These are phyloP conservation scores for Zelostemma sp. DNA, from an alignment of 1,140 invertebrate species.

Conservation along the genomic window DNA sequence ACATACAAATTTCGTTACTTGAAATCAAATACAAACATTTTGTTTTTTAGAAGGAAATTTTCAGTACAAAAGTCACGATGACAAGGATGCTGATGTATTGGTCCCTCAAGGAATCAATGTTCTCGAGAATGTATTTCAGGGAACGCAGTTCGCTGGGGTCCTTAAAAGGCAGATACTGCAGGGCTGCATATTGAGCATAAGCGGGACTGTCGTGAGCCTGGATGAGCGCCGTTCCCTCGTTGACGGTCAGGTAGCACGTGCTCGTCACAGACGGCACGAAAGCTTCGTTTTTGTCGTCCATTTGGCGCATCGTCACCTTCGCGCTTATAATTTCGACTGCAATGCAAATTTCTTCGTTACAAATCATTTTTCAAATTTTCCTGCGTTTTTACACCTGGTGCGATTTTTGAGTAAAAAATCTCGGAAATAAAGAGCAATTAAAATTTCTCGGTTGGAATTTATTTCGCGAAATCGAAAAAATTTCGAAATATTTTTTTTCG, in stretches of 20 bases:
- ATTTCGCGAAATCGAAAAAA: no score
- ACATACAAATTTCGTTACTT: background rate
- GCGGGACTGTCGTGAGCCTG: conserved; percentile 71
- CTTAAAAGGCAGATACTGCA: conserved; percentile 76
- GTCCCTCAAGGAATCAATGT: conserved; percentile 59
- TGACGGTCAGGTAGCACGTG: conserved; percentile 73
- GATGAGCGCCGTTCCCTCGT: conserved; percentile 73
- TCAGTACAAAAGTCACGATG: conserved; percentile 59
- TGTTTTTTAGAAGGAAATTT: conserved; percentile 19
- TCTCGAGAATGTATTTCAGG: conserved; percentile 57
- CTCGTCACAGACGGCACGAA: conserved; percentile 75
- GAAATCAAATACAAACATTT: background rate
- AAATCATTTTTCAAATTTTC: no score
- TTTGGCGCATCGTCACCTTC: conserved; percentile 71
- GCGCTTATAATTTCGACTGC: conserved; percentile 75
- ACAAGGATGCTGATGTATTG: conserved; percentile 65
- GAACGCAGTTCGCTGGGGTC: conserved; percentile 44
- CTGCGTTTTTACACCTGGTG: no score
- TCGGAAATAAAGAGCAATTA: no score
- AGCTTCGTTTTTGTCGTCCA: conserved; percentile 71
- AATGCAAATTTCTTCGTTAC: conserved; percentile 28
- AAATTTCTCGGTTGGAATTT: no score
- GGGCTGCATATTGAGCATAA: conserved; percentile 62
- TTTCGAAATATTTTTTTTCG: no score
- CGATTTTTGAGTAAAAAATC: no score